phyloP scores from a whole-genome alignment of 64 coral and sea anemone species.

The Dendronephthya gigantea region DNA sequence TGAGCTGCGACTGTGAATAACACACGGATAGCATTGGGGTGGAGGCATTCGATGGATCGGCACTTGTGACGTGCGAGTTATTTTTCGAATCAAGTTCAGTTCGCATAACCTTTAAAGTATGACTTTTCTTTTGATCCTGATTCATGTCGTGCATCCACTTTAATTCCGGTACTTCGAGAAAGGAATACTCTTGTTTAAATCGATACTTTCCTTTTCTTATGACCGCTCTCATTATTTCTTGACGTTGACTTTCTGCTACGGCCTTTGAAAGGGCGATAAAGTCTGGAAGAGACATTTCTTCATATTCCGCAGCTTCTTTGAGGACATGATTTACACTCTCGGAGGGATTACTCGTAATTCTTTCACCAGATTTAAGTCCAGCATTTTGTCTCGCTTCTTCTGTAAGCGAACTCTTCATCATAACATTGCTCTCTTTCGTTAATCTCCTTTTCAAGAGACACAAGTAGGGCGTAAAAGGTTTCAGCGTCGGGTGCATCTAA shows the following conservation, averaged over 20 bases:
- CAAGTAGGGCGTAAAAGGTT: too few species aligned
- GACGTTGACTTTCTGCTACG: constrained; percentile 32
- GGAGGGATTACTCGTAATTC: too few species aligned
- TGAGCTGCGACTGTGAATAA: too few species aligned
- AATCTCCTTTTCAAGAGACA: too few species aligned
- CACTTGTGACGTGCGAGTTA: background rate
- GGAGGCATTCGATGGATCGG: too few species aligned
- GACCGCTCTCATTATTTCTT: constrained; percentile 26
- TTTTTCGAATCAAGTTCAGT: constrained; percentile 24
- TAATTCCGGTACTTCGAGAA: constrained; percentile 9
- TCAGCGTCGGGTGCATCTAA: too few species aligned
- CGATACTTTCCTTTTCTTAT: constrained; percentile 51
- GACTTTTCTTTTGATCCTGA: constrained; percentile 19
- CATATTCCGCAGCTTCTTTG: constrained; percentile 46
- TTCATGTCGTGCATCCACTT: constrained; percentile 34
- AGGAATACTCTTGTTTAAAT: constrained; percentile 32
- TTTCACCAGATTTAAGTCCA: too few species aligned
- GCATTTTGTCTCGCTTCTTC: too few species aligned
- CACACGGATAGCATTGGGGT: too few species aligned
- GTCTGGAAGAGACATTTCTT: constrained; percentile 44
- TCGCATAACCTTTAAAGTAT: constrained; percentile 27
- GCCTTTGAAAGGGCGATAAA: constrained; percentile 39
- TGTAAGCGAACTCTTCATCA: too few species aligned
- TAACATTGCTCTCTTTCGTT: too few species aligned
- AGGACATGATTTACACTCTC: too few species aligned